Conservation (phyloP, 1,140 invertebrate genomes). For the Bombus huntii region DNA sequence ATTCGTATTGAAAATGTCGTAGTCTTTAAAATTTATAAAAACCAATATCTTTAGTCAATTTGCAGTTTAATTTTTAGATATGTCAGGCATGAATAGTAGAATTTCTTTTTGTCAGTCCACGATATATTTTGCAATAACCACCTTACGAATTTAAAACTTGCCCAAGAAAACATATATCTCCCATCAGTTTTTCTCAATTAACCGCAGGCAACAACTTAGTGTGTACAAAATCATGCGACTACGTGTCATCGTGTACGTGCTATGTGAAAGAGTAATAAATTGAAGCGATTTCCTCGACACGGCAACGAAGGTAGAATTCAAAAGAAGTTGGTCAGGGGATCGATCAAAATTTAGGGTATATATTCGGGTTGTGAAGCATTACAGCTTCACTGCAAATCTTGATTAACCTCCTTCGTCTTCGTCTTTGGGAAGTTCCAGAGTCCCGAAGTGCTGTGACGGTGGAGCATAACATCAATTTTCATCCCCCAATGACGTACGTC, state of each 20-base stretch:
- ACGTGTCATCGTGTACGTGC: background rate
- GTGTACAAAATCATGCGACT: background rate
- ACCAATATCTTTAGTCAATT: background rate
- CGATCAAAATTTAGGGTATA: slow-evolving; percentile 47
- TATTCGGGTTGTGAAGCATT: slow-evolving; percentile 3
- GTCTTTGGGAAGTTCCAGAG: slow-evolving; percentile 33
- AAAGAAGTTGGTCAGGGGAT: slow-evolving; percentile 21
- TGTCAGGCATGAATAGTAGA: background rate
- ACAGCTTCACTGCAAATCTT: slow-evolving; percentile 58
- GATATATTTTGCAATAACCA: background rate
- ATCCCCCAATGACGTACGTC: slow-evolving; percentile 37
- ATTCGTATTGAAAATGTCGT: background rate
- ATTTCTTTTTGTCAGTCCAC: background rate
- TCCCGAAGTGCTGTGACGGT: background rate
- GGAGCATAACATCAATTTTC: slow-evolving; percentile 39
- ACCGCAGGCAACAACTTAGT: background rate
- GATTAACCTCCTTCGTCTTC: slow-evolving; percentile 67
- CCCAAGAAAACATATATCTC: background rate
- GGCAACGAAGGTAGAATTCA: slow-evolving; percentile 2
- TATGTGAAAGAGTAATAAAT: slow-evolving; percentile 49
- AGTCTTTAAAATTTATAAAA: background rate
- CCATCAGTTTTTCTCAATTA: background rate
- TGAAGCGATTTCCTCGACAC: background rate
- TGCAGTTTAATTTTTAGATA: background rate
- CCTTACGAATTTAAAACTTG: no score